A percentile compares a stretch with the other conserved stretches of the same genome.
Evolutionary conservation across 2,797 vertebrate species (phyloP).

Genomic region (Sternotherus odoratus): DNA sequence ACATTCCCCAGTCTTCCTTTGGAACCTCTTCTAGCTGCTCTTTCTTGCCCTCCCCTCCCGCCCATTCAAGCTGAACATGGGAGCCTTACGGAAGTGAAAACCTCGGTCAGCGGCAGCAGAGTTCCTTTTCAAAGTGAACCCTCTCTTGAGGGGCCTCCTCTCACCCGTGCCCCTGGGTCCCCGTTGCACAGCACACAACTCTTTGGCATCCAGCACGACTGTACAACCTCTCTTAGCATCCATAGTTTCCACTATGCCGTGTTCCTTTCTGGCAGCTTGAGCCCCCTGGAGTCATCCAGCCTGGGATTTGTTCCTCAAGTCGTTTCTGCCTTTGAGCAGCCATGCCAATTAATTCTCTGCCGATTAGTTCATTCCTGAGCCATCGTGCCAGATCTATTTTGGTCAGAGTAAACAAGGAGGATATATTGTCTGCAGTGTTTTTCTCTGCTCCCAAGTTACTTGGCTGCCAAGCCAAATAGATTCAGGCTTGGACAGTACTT

Average conservation of each 20-base stretch:
- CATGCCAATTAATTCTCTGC: constrained; percentile 72
- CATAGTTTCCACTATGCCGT: constrained; percentile 66
- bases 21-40: constrained; percentile 67
- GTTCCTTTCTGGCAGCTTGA: constrained; percentile 54
- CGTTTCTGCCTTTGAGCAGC: constrained; percentile 68
- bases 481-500: constrained; percentile 23
- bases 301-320: constrained; percentile 31
- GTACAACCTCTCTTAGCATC: constrained; percentile 5
- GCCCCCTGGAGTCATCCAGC: constrained; percentile 49
- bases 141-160: background rate
- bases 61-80: constrained; percentile 49
- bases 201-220: constrained; percentile 16
- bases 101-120: background rate
- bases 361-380: constrained; percentile 71
- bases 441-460: background rate
- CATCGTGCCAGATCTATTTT: constrained; percentile 72
- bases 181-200: constrained; percentile 24
- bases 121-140: background rate
- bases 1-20: constrained; percentile 45
- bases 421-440: constrained; percentile 52
- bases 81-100: constrained; percentile 53
- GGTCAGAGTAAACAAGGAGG: constrained; percentile 72
- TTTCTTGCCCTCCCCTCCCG: constrained; percentile 65
- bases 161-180: background rate
- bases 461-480: constrained; percentile 56